phyloP scores from a whole-genome alignment of 2,113 vertebrate genomes.

The Pogonocichla stellata region DNA sequence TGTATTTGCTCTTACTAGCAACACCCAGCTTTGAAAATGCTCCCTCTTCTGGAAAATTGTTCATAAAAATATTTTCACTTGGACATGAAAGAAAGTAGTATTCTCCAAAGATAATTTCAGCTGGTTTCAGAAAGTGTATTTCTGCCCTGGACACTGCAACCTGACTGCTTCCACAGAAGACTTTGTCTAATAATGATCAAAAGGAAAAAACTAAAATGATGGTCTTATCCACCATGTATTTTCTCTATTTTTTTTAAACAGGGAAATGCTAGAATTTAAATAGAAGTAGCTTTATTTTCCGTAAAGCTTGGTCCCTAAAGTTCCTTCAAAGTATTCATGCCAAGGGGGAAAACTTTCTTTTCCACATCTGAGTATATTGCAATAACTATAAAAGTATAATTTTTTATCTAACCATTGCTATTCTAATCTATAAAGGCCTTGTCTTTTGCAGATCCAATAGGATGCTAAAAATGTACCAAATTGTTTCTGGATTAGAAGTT shows the following conservation, averaged over 20 bases:
- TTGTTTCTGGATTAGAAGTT: background rate
- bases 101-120: background rate
- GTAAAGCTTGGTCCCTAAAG: background rate
- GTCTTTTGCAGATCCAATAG: background rate
- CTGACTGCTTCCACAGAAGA: background rate
- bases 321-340: background rate
- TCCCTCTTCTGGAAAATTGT: background rate
- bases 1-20: background rate
- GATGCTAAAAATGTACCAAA: background rate
- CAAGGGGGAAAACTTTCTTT: background rate
- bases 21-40: background rate
- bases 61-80: background rate
- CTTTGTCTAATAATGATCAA: background rate
- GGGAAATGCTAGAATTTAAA: background rate
- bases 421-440: background rate
- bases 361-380: background rate
- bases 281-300: background rate
- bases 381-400: background rate
- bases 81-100: background rate
- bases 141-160: background rate
- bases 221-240: background rate
- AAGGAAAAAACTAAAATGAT: background rate
- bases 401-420: background rate
- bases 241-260: background rate
- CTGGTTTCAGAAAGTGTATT: background rate